Base-by-base conservation (phyloP, 2,888 invertebrate genomes). In the Alloplasta piceator region DNA sequence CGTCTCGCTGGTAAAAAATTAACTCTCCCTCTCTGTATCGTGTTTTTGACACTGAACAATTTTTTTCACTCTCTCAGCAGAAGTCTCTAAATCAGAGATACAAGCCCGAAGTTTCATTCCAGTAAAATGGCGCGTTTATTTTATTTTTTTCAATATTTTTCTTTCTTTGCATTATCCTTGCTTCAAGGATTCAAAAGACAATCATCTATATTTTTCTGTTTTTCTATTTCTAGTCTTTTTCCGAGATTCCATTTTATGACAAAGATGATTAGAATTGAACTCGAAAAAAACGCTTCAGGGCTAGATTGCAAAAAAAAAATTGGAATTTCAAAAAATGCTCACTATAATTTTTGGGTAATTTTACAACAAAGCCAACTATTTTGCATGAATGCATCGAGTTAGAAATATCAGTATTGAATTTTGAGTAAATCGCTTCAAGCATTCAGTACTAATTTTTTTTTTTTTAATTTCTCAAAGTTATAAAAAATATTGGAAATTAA, bases 11-110 rank as follows among this genome's bases (percentile, higher is more conserved):
- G 16, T n/a, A 55, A 38, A 77, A 71, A n/a, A 9, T 55, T 12
- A 55, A 39, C 43, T 56, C 50, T 41, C 52, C 16, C 16, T 52
- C 14, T n/a, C 52, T 52, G 14, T 5, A 12, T 48, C 10, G 5
- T 64, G n/a, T 58, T n/a, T 10, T 68, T 68, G 26, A 26, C 26
- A 26, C 26, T 3, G 26, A 26, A 48, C 6, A 3, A 6, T 6
- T 52, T 52, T 14, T 14, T 52, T 52, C 14, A 12, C 14, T 67
- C 56, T 67, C 38, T 61, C 48, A 14, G 12, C 5, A 77, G 56
- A 73, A 72, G 36, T 26, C 6, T 58, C 16, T 12, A 48, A 72
- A 80, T 68, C 68, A 73, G 56, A 56, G 46, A 56, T 6, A 61
- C 16, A 48, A 52, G 52, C 7, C 43, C n/a, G 26, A 38, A 14